Evolutionary conservation across 1,140 invertebrate species (phyloP).

Genomic region (Neotoxoptera formosana): DNA sequence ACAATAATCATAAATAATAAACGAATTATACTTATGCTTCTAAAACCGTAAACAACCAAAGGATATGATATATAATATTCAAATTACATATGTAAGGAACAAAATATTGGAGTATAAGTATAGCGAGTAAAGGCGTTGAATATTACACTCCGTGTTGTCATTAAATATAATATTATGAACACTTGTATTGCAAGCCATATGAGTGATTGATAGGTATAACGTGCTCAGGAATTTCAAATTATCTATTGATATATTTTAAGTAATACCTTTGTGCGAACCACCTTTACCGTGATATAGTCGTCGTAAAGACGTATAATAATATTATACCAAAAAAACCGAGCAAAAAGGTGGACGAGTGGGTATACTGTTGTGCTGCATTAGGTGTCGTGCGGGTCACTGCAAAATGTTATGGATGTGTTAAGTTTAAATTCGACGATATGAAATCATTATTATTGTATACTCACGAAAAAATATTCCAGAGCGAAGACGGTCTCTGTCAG

Average conservation of each 20-base stretch:
- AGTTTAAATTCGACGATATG: no score
- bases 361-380: no score
- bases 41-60: background rate
- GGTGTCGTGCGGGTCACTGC: no score
- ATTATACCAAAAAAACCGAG: background rate
- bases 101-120: background rate
- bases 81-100: background rate
- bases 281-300: background rate
- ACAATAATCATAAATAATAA: background rate
- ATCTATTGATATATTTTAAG: background rate
- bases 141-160: background rate
- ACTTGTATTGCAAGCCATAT: background rate
- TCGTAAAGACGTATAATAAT: background rate
- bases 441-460: no score
- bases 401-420: no score
- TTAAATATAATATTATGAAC: background rate
- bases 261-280: background rate
- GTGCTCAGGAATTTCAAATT: background rate
- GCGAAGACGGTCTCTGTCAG: no score
- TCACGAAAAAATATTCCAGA: no score
- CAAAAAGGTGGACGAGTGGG: background rate
- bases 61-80: background rate
- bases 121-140: background rate
- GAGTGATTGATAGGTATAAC: background rate
- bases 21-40: background rate